Evolutionary conservation across 2,113 vertebrate species (phyloP).

Genomic region (Poecilia latipinna): DNA sequence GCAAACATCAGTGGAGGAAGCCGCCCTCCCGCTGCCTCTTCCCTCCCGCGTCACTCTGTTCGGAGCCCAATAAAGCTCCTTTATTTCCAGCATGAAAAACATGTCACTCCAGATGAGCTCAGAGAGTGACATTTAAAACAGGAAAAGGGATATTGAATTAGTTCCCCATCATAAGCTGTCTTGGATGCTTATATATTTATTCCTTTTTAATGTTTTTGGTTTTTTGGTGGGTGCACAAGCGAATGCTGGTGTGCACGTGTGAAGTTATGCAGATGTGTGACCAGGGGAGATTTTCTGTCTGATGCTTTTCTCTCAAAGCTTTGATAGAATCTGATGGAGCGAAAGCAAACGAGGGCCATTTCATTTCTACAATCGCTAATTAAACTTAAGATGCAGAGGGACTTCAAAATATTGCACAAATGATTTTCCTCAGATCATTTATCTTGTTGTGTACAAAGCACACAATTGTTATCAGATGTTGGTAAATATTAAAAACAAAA

Average conservation of each 20-base stretch:
- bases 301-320: conserved; percentile 54
- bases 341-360: not conserved
- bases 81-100: conserved; percentile 80
- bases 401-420: conserved; percentile 25
- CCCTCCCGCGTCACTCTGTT: conserved; percentile 27
- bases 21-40: conserved; percentile 4
- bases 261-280: conserved; percentile 4
- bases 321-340: conserved; percentile 53
- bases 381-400: conserved; percentile 9
- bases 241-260: conserved; percentile 12
- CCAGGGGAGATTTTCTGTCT: conserved; percentile 8
- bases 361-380: conserved; percentile 12
- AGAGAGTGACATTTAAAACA: conserved; percentile 83
- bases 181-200: conserved; percentile 55
- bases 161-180: conserved; percentile 79
- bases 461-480: conserved; percentile 10
- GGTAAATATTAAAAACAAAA: conserved; percentile 22
- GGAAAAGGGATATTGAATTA: conserved; percentile 81
- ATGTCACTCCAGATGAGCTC: conserved; percentile 81
- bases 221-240: conserved; percentile 2
- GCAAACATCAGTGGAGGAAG: conserved; percentile 37
- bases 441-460: conserved; percentile 9
- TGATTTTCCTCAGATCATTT: not conserved
- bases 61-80: conserved; percentile 73
- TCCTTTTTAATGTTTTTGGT: conserved; percentile 26